Evolutionary conservation across 2,888 invertebrate species (phyloP).

Genomic region (Aleiodes testaceus): DNA sequence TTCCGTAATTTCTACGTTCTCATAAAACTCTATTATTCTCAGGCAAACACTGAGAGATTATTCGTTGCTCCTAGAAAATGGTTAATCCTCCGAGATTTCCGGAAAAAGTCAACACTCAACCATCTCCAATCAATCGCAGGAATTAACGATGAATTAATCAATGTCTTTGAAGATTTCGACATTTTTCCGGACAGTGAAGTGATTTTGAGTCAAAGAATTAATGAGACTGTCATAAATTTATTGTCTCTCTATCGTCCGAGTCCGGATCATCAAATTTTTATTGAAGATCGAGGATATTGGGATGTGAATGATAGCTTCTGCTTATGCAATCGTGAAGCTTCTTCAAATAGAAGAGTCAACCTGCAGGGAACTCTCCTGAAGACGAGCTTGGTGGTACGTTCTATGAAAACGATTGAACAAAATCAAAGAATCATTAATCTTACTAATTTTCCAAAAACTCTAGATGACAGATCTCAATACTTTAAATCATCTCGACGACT

Average conservation of each 20-base stretch:
- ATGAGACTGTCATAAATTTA: slow-evolving; percentile 51
- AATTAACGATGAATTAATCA: slow-evolving; percentile 32
- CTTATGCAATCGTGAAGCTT: slow-evolving; percentile 43
- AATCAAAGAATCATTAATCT: not conserved
- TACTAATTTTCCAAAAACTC: slow-evolving; percentile 23
- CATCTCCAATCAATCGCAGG: slow-evolving; percentile 5
- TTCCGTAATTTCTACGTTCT: not conserved
- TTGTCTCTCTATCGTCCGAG: slow-evolving; percentile 61
- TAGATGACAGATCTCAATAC: slow-evolving; percentile 70
- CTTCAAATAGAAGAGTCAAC: slow-evolving; percentile 61
- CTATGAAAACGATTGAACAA: not conserved
- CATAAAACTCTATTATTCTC: not conserved
- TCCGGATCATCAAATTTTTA: slow-evolving; percentile 48
- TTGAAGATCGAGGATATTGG: slow-evolving; percentile 65
- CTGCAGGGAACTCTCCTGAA: slow-evolving; percentile 59
- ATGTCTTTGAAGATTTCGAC: slow-evolving; percentile 51
- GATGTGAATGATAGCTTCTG: slow-evolving; percentile 50
- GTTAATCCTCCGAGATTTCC: slow-evolving; percentile 59
- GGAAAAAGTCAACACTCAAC: not conserved
- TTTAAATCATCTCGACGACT: slow-evolving; percentile 72
- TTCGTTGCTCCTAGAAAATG: slow-evolving; percentile 62
- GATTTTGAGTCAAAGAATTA: slow-evolving; percentile 50
- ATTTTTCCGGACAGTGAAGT: slow-evolving; percentile 65
- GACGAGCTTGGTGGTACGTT: slow-evolving; percentile 60
- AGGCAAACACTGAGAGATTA: slow-evolving; percentile 60